Evolutionary conservation across 2,797 vertebrate species (phyloP).

Genomic region (Hippoglossus hippoglossus): DNA sequence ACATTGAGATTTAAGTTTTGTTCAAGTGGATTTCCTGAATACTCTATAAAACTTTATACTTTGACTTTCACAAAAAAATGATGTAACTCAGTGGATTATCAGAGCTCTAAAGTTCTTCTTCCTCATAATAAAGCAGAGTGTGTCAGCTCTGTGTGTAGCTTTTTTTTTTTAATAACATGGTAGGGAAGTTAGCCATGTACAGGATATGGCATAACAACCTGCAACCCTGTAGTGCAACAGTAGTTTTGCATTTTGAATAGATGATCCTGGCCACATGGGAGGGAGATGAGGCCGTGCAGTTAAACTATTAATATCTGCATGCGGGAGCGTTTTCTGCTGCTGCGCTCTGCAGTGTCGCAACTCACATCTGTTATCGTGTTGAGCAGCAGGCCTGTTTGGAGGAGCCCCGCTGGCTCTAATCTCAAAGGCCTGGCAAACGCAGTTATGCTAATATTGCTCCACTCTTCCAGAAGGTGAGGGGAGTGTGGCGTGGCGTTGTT

Average conservation of each 20-base stretch:
- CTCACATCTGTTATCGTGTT: slow-evolving; percentile 55
- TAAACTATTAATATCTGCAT: slow-evolving; percentile 76
- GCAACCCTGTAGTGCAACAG: slow-evolving; percentile 51
- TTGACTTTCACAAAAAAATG: background rate
- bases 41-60: background rate
- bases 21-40: too few relatives aligned
- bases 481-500: slow-evolving; percentile 43
- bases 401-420: slow-evolving; percentile 46
- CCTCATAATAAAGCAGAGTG: background rate
- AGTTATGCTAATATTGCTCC: slow-evolving; percentile 55
- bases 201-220: slow-evolving; percentile 28
- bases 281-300: slow-evolving; percentile 40
- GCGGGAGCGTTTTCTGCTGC: slow-evolving; percentile 52
- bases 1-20: too few relatives aligned
- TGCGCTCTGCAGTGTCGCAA: slow-evolving; percentile 60
- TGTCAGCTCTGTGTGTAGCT: background rate
- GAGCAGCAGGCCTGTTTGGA: slow-evolving; percentile 44
- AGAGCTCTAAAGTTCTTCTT: slow-evolving; percentile 1
- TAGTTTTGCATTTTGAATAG: slow-evolving; percentile 61
- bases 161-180: background rate
- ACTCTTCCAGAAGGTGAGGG: slow-evolving; percentile 41
- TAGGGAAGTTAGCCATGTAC: slow-evolving; percentile 16
- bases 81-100: background rate
- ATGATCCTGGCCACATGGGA: slow-evolving; percentile 46
- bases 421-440: slow-evolving; percentile 39